Evolutionary conservation across 2,888 invertebrate species (phyloP), one percentile per base, ranked within the genome.

Genomic region (Hyalella azteca): DNA sequence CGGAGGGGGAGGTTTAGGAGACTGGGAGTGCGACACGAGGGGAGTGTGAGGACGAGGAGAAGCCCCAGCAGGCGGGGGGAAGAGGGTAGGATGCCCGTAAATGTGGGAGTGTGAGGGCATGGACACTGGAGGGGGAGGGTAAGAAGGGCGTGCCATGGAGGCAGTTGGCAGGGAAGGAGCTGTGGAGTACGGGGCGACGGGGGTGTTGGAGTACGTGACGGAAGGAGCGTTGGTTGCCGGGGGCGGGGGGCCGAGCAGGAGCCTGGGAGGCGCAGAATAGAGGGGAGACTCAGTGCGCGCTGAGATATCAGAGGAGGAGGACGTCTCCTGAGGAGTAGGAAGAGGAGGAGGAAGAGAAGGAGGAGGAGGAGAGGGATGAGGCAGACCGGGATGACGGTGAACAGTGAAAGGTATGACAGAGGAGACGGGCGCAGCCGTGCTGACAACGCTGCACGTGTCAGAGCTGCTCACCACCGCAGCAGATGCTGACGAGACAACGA

Each of bases 51-150:
- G 32, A 22, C 73, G 50, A 45, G 78, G 80, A 60, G 81, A 78
- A 13, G 79, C 45, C 45, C 13, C 73, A 5, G 11, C 78, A 11
- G 5, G 66, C 41, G 4, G 73, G 36, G 15, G 73, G 29, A 19
- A 73, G 36, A 48, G 59, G 29, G 48, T 19, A 19, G 81, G 82
- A 41, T 83, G 82, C 39, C 79, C 82, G 36, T 80, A 82, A 29
- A 82, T 84, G 41, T 81, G 81, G 40, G 82, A 82, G 32, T 82
- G 81, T 22, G 80, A 82, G 11, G 84, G 82, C 60, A 82, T 76
- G 2, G 93, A 91, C 7, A 40, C 13, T 4, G 78, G n/a, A 1
- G 77, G 60, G 49, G 50, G 40, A 32, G 36, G 48, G 50, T 45
- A 48, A 45, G 77, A 29, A 15, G 36, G 26, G 1, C 48, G 77